phyloP scores from a whole-genome alignment of 2,797 vertebrate species.

The Sebastes vulpes region DNA sequence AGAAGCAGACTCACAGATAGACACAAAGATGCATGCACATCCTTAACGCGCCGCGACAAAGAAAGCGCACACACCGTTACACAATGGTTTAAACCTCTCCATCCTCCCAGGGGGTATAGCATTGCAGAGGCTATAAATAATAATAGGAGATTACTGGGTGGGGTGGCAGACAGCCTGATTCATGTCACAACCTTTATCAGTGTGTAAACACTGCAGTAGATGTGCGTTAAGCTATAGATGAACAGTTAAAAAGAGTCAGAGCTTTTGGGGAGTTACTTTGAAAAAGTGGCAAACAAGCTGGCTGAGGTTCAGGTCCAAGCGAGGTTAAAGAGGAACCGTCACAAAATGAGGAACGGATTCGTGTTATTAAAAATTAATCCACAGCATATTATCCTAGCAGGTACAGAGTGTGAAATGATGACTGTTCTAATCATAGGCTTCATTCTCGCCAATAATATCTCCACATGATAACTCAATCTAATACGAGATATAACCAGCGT shows the following conservation, averaged over 20 bases:
- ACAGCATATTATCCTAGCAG: slow-evolving; percentile 29
- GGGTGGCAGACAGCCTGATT: slow-evolving; percentile 48
- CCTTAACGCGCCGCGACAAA: not conserved
- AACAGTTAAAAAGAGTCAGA: not conserved
- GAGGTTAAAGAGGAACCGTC: not conserved
- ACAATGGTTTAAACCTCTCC: slow-evolving; percentile 40
- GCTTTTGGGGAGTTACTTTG: not conserved
- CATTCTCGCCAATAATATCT: slow-evolving; percentile 12
- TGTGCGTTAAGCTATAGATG: not conserved
- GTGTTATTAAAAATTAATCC: slow-evolving; percentile 42
- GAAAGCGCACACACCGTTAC: not conserved
- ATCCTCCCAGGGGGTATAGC: slow-evolving; percentile 38
- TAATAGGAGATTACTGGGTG: slow-evolving; percentile 55
- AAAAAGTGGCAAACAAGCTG: not conserved
- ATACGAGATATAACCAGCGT: not conserved
- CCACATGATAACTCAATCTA: not conserved
- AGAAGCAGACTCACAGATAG: not conserved
- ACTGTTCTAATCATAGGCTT: slow-evolving; percentile 28
- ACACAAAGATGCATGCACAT: not conserved
- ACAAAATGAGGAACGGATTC: slow-evolving; percentile 10
- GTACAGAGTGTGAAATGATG: slow-evolving; percentile 35
- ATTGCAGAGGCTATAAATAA: slow-evolving; percentile 65
- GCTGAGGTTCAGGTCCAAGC: not conserved
- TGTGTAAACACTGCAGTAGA: slow-evolving; percentile 1
- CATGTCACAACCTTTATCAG: slow-evolving; percentile 44